These are phyloP conservation scores for Cryptotermes secundus DNA, from an alignment of 1,140 invertebrate genomes.

Conservation along the genomic window DNA sequence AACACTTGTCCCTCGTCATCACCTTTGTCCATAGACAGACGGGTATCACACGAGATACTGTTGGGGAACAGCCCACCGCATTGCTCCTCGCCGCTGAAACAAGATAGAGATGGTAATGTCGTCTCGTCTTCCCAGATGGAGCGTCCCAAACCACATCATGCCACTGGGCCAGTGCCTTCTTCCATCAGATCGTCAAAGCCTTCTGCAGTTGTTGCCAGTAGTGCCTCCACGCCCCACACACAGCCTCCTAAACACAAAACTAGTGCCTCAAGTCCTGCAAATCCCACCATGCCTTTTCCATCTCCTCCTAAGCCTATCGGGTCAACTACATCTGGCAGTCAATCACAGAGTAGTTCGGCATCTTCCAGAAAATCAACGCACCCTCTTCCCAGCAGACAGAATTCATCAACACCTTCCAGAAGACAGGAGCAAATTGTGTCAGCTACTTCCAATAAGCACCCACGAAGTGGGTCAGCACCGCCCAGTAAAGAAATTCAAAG, in stretches of 20 bases:
- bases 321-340: neutral
- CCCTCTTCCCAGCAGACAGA: neutral
- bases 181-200: neutral
- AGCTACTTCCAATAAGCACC: neutral
- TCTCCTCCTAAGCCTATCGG: neutral
- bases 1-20: neutral
- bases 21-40: neutral
- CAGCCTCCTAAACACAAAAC: neutral
- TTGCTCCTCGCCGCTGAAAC: neutral
- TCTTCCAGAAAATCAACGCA: neutral
- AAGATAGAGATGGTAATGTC: neutral
- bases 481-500: neutral
- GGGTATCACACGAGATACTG: neutral
- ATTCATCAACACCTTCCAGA: neutral
- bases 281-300: neutral
- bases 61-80: neutral
- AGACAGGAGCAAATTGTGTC: neutral
- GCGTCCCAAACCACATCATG: neutral
- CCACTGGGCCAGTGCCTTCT: conserved; percentile 17
- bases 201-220: neutral
- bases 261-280: conserved; percentile 25
- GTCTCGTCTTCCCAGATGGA: neutral
- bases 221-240: neutral
- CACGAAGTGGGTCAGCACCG: neutral
- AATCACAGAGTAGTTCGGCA: neutral